Conservation (phyloP, 2,888 invertebrate genomes). For the Pandemis corylana region DNA sequence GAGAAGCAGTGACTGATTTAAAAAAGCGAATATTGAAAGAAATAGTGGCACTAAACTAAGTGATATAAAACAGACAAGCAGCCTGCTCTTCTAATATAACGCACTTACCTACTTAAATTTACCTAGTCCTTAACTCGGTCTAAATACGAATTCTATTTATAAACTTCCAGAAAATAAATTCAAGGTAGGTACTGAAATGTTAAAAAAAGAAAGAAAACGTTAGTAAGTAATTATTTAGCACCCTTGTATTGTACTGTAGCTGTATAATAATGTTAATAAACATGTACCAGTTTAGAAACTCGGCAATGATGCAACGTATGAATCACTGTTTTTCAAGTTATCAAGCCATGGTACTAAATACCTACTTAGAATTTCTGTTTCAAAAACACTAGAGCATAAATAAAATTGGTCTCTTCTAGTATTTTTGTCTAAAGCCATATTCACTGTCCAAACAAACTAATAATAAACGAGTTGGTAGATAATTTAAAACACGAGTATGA, state of each 20-base stretch:
- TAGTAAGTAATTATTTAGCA: not conserved
- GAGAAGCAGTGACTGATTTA: too few relatives aligned
- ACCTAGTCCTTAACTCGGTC: too few relatives aligned
- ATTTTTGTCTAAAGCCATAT: not conserved
- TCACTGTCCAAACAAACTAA: not conserved
- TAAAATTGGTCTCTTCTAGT: not conserved
- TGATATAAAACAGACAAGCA: too few relatives aligned
- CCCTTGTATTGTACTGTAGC: not conserved
- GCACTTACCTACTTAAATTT: too few relatives aligned
- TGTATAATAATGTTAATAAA: not conserved
- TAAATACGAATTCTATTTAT: not conserved
- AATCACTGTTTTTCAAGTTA: constrained; percentile 12
- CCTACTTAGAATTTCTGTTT: not conserved
- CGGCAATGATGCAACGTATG: constrained; percentile 18
- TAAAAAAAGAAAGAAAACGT: too few relatives aligned
- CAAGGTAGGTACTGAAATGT: too few relatives aligned
- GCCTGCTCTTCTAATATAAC: too few relatives aligned
- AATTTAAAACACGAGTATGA: not conserved
- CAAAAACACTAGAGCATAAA: not conserved
- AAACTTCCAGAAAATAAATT: too few relatives aligned
- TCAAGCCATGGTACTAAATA: not conserved
- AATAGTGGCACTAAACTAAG: too few relatives aligned
- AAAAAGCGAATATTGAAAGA: too few relatives aligned
- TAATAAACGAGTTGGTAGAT: constrained; percentile 1
- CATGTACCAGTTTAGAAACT: constrained; percentile 1